Base-by-base conservation (phyloP, 2,113 vertebrate species). In the Vidua chalybeata region DNA sequence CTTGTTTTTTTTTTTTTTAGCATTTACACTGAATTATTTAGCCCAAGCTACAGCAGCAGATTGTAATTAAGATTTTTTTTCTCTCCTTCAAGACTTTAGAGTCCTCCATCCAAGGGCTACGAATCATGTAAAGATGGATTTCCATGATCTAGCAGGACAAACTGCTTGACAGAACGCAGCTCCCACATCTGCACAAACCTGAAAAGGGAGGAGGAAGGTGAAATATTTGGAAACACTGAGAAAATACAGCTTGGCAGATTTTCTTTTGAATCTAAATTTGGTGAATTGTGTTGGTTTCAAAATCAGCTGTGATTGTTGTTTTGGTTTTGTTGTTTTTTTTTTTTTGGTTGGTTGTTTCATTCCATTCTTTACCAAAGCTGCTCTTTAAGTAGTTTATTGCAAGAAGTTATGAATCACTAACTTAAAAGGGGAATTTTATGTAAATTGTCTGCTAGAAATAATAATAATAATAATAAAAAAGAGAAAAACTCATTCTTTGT, bases 21-120 rank as follows among this genome's bases (percentile, higher is more conserved):
- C 22, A 35, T 76, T 68, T 46, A 43, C 45, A 27, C 12, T 7
- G 69, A 54, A 33, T 66, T 84, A 30, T 21, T 75, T 72, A 48
- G 54, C 23, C 7, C n/a, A 21, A 54, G n/a, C 5, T 84, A 33
- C 28, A 9, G 10, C 27, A 51, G 63, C 68, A 86, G 43, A 8
- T 61, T 39, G 55, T 80, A 66, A 91, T 77, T 22, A 58, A 72
- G n/a, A 12, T 81, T 74, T 84, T 75, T 73, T 80, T 84, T 82
- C 58, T 96, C 76, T 81, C 84, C 67, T 89, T 88, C 41, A 97
- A 97, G 99, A 99, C 99, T 97, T 98, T 99, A 97, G 99, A 99
- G 98, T 99, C 99, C 67, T 99, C 98, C 51, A 99, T 99, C 97
- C 99, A 99, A 98, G 99, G 99, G 91, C 98, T 99, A 94, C 98